These are phyloP conservation scores for Aplodontia rufa DNA, from an alignment of 2,113 vertebrate species.

Conservation along the genomic window DNA sequence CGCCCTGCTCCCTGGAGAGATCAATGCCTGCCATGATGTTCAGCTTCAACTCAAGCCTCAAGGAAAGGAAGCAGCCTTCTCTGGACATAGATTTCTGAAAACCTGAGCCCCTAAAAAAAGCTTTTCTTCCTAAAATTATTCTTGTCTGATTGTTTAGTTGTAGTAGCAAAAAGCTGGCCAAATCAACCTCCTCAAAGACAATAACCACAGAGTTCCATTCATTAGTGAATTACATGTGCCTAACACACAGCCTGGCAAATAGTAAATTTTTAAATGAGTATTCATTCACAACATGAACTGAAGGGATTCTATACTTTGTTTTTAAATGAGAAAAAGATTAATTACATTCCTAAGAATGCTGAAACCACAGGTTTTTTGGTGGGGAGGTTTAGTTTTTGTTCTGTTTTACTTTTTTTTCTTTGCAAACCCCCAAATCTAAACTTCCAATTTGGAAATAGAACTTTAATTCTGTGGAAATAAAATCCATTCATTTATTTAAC, in stretches of 20 bases:
- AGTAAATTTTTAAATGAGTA: background rate
- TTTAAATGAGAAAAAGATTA: background rate
- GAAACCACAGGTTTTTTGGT: background rate
- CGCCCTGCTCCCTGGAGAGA: no score
- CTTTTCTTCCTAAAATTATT: no score
- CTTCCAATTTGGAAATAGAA: background rate
- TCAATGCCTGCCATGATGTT: no score
- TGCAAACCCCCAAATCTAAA: background rate
- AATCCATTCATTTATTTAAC: conserved; percentile 2
- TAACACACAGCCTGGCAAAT: conserved; percentile 9
- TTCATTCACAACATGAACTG: background rate
- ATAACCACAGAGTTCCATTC: background rate
- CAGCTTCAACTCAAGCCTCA: no score
- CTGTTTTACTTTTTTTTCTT: no score
- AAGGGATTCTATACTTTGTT: background rate
- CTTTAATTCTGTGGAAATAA: background rate
- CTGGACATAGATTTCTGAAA: no score
- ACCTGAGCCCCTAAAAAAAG: no score
- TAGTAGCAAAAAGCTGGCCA: no score
- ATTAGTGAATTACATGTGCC: background rate
- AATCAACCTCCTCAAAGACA: no score
- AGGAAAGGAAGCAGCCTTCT: no score
- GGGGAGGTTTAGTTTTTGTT: no score
- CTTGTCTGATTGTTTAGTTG: no score
- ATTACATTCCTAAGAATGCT: background rate